A percentile compares a stretch with the other conserved stretches of the same genome.
phyloP scores from a whole-genome alignment of 1,140 invertebrate genomes.

The Centruroides sculpturatus region DNA sequence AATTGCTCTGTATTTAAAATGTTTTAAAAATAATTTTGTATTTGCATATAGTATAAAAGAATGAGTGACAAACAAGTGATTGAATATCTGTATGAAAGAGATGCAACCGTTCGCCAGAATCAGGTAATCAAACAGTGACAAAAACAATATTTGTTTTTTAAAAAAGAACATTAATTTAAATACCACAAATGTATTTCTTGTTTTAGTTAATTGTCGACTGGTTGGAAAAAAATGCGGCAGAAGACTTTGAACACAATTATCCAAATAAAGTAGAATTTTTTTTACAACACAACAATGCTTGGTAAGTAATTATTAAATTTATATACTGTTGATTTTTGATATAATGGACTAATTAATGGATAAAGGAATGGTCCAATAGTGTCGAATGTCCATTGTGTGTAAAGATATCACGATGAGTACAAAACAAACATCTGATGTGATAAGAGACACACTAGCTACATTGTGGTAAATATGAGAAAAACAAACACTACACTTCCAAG shows the following conservation, averaged over 20 bases:
- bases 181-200: neutral
- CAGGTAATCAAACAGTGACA: constrained; percentile 22
- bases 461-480: too few relatives aligned
- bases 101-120: constrained; percentile 47
- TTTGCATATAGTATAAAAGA: constrained; percentile 12
- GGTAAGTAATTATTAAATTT: constrained; percentile 5
- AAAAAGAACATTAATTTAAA: too few relatives aligned
- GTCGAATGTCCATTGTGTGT: too few relatives aligned
- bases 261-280: constrained; percentile 50
- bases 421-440: too few relatives aligned
- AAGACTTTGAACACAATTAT: constrained; percentile 41
- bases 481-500: too few relatives aligned
- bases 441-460: too few relatives aligned
- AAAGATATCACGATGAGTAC: too few relatives aligned
- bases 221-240: constrained; percentile 67
- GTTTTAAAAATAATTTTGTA: neutral
- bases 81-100: constrained; percentile 42
- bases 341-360: too few relatives aligned
- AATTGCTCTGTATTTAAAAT: neutral
- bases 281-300: constrained; percentile 13
- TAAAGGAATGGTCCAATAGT: too few relatives aligned
- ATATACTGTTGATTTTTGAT: neutral
- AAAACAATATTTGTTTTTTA: too few relatives aligned
- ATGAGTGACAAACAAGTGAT: constrained; percentile 47
- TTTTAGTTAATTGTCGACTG: constrained; percentile 78